phyloP scores from a whole-genome alignment of 2,797 vertebrate genomes.

The Coracias cyanogaster region DNA sequence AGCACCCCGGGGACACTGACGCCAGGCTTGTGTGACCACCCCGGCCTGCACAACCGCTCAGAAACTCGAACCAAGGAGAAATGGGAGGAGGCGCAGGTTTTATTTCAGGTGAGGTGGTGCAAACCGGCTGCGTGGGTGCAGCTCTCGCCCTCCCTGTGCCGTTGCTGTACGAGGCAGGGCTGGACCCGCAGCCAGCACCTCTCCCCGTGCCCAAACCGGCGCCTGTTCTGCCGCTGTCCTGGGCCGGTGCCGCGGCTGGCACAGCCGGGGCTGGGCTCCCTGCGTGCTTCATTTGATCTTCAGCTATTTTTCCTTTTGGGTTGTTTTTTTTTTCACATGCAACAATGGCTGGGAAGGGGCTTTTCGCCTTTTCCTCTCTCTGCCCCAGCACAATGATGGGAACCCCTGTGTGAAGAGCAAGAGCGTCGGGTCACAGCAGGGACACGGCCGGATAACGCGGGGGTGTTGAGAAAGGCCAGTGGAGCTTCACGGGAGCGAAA shows the following conservation, averaged over 20 bases:
- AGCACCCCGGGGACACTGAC: not conserved
- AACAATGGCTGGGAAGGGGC: not conserved
- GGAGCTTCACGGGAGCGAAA: accelerated
- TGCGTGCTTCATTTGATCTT: accelerated
- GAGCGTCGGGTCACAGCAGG: not conserved
- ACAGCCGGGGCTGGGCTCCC: not conserved
- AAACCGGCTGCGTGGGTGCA: accelerated
- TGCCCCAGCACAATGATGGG: not conserved
- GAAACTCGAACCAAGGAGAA: not conserved
- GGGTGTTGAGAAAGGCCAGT: not conserved
- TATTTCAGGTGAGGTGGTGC: accelerated
- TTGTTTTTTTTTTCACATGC: not conserved
- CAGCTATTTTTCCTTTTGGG: not conserved
- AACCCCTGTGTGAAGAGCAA: not conserved
- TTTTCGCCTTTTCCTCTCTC: not conserved
- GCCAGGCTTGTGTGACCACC: not conserved
- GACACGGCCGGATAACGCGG: accelerated
- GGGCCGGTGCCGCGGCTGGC: not conserved
- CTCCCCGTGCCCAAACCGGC: not conserved
- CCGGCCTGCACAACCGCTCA: accelerated
- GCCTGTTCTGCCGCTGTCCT: not conserved
- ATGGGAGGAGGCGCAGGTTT: not conserved
- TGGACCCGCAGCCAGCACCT: not conserved
- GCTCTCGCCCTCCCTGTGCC: not conserved
- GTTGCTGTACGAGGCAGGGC: not conserved